Evolutionary conservation across 1,140 invertebrate genomes (phyloP).

Genomic region (Micrasema minimum): DNA sequence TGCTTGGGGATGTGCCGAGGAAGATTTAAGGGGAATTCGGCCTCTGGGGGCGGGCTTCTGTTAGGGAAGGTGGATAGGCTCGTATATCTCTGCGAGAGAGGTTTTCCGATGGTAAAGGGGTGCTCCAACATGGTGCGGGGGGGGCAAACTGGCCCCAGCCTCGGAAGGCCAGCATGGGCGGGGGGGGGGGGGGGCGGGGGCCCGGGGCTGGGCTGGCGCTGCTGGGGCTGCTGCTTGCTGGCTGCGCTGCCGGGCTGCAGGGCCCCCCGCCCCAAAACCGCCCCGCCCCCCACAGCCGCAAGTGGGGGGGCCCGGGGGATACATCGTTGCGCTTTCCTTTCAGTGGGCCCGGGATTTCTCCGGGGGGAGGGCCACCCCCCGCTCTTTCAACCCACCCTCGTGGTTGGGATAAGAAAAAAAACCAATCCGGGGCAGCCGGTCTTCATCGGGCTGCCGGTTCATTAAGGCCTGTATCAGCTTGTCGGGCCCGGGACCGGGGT

Average conservation of each 20-base stretch:
- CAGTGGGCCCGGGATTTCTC: no score
- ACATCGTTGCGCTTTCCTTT: no score
- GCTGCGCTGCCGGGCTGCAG: background rate
- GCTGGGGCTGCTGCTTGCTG: conserved; percentile 15
- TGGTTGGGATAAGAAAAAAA: conserved; percentile 91
- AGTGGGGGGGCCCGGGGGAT: conserved; percentile 55
- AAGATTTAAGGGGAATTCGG: conserved; percentile 33
- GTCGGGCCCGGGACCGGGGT: conserved; percentile 84
- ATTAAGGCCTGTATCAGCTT: conserved; percentile 95
- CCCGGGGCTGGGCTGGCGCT: conserved; percentile 21
- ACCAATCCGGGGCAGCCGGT: conserved; percentile 91
- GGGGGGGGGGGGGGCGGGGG: background rate
- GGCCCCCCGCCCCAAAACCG: background rate
- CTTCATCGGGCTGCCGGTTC: conserved; percentile 94
- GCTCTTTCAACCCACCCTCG: conserved; percentile 84
- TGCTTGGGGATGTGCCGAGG: conserved; percentile 46
- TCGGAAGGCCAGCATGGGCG: conserved; percentile 16
- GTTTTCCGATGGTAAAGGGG: conserved; percentile 12
- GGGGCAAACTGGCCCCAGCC: conserved; percentile 10
- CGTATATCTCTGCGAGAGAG: background rate
- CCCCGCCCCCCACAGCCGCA: conserved; percentile 60
- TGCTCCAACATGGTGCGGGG: conserved; percentile 37
- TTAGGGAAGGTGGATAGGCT: background rate
- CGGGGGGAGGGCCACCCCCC: conserved; percentile 66
- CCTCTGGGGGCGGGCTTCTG: background rate